A percentile compares a stretch with the other conserved stretches of the same genome.
These are phyloP conservation scores for Eupithecia subfuscata DNA, from an alignment of 2,888 invertebrate species.

Conservation along the genomic window DNA sequence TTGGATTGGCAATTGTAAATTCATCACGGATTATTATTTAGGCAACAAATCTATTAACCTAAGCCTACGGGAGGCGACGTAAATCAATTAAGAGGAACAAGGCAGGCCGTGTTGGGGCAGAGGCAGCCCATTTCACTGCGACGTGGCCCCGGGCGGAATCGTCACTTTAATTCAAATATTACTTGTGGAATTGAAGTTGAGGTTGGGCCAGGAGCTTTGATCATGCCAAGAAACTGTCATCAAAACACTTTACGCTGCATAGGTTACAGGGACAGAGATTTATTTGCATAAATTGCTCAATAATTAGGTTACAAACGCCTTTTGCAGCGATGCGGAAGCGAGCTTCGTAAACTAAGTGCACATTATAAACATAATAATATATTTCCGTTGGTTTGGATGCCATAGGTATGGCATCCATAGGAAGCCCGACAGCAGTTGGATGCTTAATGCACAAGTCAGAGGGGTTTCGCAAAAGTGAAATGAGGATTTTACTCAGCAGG, in stretches of 20 bases:
- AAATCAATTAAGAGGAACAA: slow-evolving; percentile 80
- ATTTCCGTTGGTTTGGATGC: background rate
- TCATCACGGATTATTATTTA: slow-evolving; percentile 73
- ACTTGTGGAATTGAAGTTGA: slow-evolving; percentile 75
- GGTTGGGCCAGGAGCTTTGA: slow-evolving; percentile 55
- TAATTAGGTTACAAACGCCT: background rate
- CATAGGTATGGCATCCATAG: background rate
- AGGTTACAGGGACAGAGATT: background rate
- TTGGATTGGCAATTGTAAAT: slow-evolving; percentile 67
- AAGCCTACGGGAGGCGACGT: slow-evolving; percentile 66
- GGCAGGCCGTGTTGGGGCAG: slow-evolving; percentile 70
- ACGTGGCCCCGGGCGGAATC: slow-evolving; percentile 69
- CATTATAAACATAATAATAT: background rate
- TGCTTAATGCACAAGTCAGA: background rate
- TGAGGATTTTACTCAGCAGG: background rate
- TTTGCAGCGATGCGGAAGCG: background rate
- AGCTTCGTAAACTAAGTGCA: background rate
- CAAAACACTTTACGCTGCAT: background rate
- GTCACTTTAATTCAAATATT: slow-evolving; percentile 79
- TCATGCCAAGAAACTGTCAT: slow-evolving; percentile 4
- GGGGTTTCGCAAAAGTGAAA: background rate
- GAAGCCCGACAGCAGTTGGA: background rate
- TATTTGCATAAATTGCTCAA: background rate
- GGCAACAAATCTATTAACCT: slow-evolving; percentile 77
- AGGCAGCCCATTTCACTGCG: slow-evolving; percentile 69